Conservation (phyloP, 37 sponge, comb jelly and placozoan species). For the Petrosia ficiformis region DNA sequence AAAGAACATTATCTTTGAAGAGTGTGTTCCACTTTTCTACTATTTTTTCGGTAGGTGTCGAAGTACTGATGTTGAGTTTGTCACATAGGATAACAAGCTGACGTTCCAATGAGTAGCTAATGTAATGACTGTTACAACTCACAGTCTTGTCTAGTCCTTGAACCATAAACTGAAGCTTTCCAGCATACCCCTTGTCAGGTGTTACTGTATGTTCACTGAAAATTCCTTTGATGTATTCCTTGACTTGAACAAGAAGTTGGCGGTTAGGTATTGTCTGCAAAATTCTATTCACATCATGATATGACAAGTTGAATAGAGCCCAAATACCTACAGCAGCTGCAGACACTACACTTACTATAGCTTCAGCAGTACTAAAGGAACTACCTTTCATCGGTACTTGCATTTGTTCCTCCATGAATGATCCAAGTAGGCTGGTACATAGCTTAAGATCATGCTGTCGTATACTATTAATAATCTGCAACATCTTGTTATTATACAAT, state of each 20-base stretch:
- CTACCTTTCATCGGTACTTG: conserved; percentile 3
- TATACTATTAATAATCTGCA: neutral
- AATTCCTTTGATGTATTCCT: conserved; percentile 43
- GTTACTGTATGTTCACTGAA: conserved; percentile 2
- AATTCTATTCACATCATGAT: conserved; percentile 28
- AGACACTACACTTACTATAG: neutral
- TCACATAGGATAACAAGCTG: conserved; percentile 51
- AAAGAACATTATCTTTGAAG: conserved; percentile 54
- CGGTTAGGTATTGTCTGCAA: conserved; percentile 7
- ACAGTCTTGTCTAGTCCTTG: conserved; percentile 43
- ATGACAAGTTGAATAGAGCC: conserved; percentile 37
- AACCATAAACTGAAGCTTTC: conserved; percentile 57
- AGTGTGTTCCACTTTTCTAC: conserved; percentile 41
- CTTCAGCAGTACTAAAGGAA: conserved; percentile 14
- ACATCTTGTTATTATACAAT: neutral
- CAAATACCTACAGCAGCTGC: conserved; percentile 34
- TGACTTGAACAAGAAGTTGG: conserved; percentile 24
- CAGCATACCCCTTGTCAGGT: conserved; percentile 23
- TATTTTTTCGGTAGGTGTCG: conserved; percentile 22
- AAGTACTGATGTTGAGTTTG: conserved; percentile 9
- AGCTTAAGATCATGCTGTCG: neutral
- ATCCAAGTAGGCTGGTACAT: neutral
- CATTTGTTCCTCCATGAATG: conserved; percentile 20
- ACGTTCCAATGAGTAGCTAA: no score
- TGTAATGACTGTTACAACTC: conserved; percentile 53